Percentiles rank a stretch among this genome's conserved stretches.
These are phyloP conservation scores for Cylloceria caligata DNA, from an alignment of 2,888 invertebrate species.

Conservation along the genomic window DNA sequence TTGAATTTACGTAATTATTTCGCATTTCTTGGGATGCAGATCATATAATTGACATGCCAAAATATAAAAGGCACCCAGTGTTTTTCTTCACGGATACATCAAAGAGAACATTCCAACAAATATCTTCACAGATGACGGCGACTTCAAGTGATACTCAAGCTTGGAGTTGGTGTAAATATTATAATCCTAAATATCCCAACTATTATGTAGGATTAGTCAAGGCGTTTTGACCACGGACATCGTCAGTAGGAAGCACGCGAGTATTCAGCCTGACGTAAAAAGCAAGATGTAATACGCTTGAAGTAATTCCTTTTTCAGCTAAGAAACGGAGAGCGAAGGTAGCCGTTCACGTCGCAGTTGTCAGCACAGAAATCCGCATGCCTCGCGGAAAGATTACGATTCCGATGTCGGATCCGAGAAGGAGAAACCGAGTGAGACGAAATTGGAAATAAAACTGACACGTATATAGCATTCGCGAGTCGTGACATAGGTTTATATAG, in stretches of 20 bases:
- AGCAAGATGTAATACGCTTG: slow-evolving; percentile 34
- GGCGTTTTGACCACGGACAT: slow-evolving; percentile 10
- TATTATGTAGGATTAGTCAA: not conserved
- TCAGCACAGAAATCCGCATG: slow-evolving; percentile 58
- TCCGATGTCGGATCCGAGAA: slow-evolving; percentile 53
- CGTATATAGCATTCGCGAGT: slow-evolving; percentile 45
- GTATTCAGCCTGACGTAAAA: slow-evolving; percentile 13
- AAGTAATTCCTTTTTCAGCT: slow-evolving; percentile 51
- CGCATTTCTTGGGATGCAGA: too few relatives aligned
- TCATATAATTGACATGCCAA: not conserved
- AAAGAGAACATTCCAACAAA: not conserved
- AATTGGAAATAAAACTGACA: slow-evolving; percentile 64
- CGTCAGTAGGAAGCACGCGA: slow-evolving; percentile 17
- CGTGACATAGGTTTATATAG: not conserved
- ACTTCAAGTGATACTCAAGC: not conserved
- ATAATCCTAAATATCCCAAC: not conserved
- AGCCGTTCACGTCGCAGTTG: slow-evolving; percentile 34
- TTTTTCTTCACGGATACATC: not conserved
- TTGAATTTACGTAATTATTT: too few relatives aligned
- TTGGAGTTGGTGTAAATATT: not conserved
- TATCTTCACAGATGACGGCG: not conserved
- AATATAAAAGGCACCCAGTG: not conserved
- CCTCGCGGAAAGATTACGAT: slow-evolving; percentile 58
- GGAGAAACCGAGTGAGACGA: slow-evolving; percentile 47
- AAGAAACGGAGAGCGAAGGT: slow-evolving; percentile 20